phyloP scores from a whole-genome alignment of 2,888 invertebrate genomes.

The Subacronicta megacephala region DNA sequence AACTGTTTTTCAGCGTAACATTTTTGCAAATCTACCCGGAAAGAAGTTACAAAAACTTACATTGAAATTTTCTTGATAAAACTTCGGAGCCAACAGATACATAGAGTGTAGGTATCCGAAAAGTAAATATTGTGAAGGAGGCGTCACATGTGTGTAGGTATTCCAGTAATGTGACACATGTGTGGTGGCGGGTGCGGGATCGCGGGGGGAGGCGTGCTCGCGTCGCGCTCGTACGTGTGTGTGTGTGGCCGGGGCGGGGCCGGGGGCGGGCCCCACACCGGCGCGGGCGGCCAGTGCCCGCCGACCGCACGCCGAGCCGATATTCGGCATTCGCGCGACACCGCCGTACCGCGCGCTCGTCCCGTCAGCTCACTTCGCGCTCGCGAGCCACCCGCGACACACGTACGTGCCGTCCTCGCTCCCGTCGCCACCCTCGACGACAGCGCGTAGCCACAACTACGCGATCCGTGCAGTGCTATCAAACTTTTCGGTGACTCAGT shows the following conservation, averaged over 20 bases:
- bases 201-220: conserved; percentile 65
- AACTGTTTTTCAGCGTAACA: conserved; percentile 23
- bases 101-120: conserved; percentile 76
- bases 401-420: conserved; percentile 71
- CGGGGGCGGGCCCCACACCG: conserved; percentile 78
- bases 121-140: conserved; percentile 82
- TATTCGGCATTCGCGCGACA: conserved; percentile 81
- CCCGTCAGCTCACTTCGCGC: conserved; percentile 73
- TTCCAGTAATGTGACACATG: conserved; percentile 80
- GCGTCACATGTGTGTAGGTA: conserved; percentile 87
- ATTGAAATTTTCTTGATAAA: conserved; percentile 29
- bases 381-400: conserved; percentile 76
- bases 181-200: conserved; percentile 68
- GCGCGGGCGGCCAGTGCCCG: conserved; percentile 72
- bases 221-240: conserved; percentile 53
- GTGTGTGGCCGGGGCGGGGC: conserved; percentile 73
- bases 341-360: conserved; percentile 75
- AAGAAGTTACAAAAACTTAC: conserved; percentile 34
- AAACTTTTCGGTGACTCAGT: conserved; percentile 71
- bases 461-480: conserved; percentile 72
- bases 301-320: conserved; percentile 73
- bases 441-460: conserved; percentile 57
- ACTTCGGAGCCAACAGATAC: conserved; percentile 39
- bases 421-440: conserved; percentile 65
- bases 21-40: conserved; percentile 10